Evolutionary conservation across 2,888 invertebrate species (phyloP), one percentile per base, ranked within the genome.

Genomic region (Brachyptera risi): DNA sequence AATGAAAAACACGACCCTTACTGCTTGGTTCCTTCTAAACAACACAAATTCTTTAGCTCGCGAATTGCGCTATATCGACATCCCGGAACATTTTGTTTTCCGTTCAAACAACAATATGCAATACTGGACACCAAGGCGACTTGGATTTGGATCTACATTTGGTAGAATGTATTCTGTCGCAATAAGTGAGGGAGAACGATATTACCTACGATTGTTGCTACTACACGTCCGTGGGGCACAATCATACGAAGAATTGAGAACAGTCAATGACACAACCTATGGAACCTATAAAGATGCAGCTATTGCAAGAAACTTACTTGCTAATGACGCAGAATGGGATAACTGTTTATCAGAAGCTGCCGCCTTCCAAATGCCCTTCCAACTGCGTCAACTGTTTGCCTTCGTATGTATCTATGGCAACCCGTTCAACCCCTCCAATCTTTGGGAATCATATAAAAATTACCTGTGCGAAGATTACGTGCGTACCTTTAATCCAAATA

Each of bases 331-430:
- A 17, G 68, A 72, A 60, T 73, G 70, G 68, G 57, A 51, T 13
- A 26, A 35, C 5, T 50, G 65, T 3, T 38, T 73, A 42, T 21
- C 62, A 3, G 71, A 73, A 58, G 69, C 70, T 1, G 60, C 44
- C 1, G 15, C 37, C 4, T 60, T 59, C 24, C 61, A 69, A 66
- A 67, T 72, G 69, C 68, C 68, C 3, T 47, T 42, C 35, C 62
- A 66, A 62, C 62, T 75, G 44, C 63, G 73, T 54, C 51, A 66
- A 21, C 61, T 73, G 5, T 73, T 73, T 65, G 70, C 69, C 7
- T 58, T 65, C 50, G 69, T 73, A 51, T 63, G 15, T 21, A 15
- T 17, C 27, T 70, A 67, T 56, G 67, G 67, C 50, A 59, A 67
- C 31, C 66, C 69, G 1, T 21, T 59, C 1, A 51, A 68, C 63